These are phyloP conservation scores for Typhlichthys eigenmanni DNA, from an alignment of 2,797 vertebrate genomes.

Conservation along the genomic window DNA sequence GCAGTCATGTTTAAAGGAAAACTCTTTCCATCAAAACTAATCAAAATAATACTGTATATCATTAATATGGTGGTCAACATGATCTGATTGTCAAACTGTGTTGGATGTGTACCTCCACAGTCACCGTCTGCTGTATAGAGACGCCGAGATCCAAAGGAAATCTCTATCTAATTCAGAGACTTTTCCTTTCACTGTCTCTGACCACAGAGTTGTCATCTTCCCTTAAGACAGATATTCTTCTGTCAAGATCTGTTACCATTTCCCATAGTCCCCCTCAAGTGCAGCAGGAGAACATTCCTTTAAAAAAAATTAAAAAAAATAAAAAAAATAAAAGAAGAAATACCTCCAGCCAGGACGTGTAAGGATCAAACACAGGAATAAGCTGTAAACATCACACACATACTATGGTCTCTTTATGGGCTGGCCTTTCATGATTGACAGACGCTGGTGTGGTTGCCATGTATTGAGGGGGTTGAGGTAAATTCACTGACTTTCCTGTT, in stretches of 20 bases:
- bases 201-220: constrained; percentile 52
- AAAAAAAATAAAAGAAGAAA: neutral
- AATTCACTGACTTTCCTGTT: constrained; percentile 73
- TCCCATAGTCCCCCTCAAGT: constrained; percentile 46
- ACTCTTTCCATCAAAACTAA: constrained; percentile 8
- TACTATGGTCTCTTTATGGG: constrained; percentile 36
- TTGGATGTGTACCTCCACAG: constrained; percentile 19
- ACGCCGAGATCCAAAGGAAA: constrained; percentile 45
- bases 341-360: constrained; percentile 26
- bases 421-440: constrained; percentile 60
- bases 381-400: constrained; percentile 62
- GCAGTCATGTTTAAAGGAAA: neutral
- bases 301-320: neutral
- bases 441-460: constrained; percentile 51
- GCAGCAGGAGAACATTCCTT: constrained; percentile 17
- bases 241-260: constrained; percentile 57
- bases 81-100: neutral
- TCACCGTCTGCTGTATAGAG: constrained; percentile 59
- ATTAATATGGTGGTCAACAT: constrained; percentile 24
- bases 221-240: constrained; percentile 62
- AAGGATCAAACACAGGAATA: constrained; percentile 54
- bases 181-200: constrained; percentile 52
- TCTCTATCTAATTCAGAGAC: constrained; percentile 45
- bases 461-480: constrained; percentile 45
- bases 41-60: constrained; percentile 27